Conservation (phyloP, 2,113 vertebrate genomes). For the Pseudopipra pipra region DNA sequence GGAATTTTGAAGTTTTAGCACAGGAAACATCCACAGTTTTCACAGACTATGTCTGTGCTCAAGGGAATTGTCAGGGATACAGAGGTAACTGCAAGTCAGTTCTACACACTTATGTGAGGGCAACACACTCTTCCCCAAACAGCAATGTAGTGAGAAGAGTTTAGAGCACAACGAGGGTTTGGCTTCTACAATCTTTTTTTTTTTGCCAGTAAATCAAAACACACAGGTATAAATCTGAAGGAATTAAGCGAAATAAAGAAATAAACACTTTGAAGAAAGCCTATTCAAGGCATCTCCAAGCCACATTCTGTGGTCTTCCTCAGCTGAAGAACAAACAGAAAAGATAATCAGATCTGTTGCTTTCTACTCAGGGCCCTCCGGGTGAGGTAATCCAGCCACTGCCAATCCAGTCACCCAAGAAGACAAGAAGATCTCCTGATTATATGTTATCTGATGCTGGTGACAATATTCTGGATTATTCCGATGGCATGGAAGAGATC, state of each 20-base stretch:
- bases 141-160: not conserved
- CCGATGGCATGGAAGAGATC: conserved; percentile 95
- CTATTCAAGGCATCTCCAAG: not conserved
- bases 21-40: not conserved
- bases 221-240: not conserved
- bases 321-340: not conserved
- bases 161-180: not conserved
- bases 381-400: conserved; percentile 95
- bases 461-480: conserved; percentile 85
- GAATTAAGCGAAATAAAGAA: not conserved
- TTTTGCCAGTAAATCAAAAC: not conserved
- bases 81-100: not conserved
- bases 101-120: not conserved
- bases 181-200: not conserved
- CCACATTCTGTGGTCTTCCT: not conserved
- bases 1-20: not conserved
- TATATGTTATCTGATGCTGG: conserved; percentile 83
- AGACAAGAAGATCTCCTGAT: conserved; percentile 86
- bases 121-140: not conserved
- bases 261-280: not conserved
- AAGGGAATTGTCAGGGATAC: not conserved
- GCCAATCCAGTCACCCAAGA: conserved; percentile 90
- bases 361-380: conserved; percentile 85
- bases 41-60: not conserved
- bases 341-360: not conserved